Percentiles rank a stretch among this genome's conserved stretches.
These are phyloP conservation scores for Drosophila miranda DNA, from an alignment of 1,140 invertebrate species.

Conservation along the genomic window DNA sequence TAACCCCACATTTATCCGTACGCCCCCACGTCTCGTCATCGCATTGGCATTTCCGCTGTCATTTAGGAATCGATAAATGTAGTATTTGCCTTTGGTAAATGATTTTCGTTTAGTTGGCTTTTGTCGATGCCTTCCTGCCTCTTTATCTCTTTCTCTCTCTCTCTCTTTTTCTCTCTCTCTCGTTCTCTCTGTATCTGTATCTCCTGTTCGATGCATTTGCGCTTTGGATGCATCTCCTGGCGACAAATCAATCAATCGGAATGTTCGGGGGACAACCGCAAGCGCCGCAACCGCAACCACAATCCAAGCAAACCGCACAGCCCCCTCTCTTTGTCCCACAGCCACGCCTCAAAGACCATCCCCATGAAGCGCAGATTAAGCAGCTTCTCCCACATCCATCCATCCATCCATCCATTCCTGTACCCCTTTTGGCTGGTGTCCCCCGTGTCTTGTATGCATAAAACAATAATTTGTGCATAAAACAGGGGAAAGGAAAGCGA, in stretches of 20 bases:
- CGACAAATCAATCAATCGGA: conserved; percentile 29
- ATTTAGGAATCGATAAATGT: conserved; percentile 74
- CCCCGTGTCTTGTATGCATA: conserved; percentile 40
- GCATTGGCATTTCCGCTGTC: conserved; percentile 69
- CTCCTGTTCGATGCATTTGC: neutral
- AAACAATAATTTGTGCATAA: conserved; percentile 68
- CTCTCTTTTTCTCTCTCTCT: neutral
- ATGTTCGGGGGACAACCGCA: neutral
- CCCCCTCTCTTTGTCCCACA: neutral
- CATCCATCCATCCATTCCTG: too few relatives aligned
- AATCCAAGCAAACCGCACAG: conserved; percentile 4
- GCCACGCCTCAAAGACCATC: neutral
- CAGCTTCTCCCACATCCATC: neutral
- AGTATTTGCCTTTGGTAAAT: conserved; percentile 70
- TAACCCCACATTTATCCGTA: conserved; percentile 2
- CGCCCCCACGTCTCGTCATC: conserved; percentile 10
- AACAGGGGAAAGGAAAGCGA: conserved; percentile 25
- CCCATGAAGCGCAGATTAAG: conserved; percentile 27
- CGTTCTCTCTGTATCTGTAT: neutral
- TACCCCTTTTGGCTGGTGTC: neutral
- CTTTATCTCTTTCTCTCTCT: neutral
- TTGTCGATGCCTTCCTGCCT: conserved; percentile 5
- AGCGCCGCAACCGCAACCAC: conserved; percentile 37
- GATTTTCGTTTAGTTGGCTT: conserved; percentile 45
- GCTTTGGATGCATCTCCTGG: conserved; percentile 7